Percentiles rank a stretch among this genome's conserved stretches.
These are phyloP conservation scores for Platycheirus rosarum DNA, from an alignment of 2,888 invertebrate species.

Conservation along the genomic window DNA sequence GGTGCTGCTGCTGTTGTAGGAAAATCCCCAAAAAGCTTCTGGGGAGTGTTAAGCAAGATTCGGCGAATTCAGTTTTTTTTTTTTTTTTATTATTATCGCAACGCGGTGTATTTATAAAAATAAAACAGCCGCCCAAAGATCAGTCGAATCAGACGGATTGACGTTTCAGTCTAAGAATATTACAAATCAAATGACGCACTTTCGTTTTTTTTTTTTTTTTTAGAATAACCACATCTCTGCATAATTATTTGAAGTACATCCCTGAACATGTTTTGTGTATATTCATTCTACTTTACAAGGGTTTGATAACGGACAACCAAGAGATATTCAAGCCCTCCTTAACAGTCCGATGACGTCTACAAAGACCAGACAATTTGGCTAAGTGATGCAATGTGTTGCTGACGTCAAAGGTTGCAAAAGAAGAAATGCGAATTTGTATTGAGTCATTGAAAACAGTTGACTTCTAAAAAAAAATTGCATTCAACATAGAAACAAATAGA, in stretches of 20 bases:
- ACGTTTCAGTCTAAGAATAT: conserved; percentile 1
- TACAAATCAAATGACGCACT: conserved; percentile 1
- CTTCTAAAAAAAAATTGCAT: no score
- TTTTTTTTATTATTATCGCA: no score
- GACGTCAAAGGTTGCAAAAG: not conserved
- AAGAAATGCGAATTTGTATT: not conserved
- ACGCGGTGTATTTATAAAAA: not conserved
- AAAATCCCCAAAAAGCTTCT: conserved; percentile 30
- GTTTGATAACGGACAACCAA: no score
- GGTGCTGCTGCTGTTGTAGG: no score
- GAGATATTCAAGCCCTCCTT: no score
- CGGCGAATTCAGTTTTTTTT: conserved; percentile 11
- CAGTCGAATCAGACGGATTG: conserved; percentile 1
- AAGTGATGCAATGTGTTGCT: not conserved
- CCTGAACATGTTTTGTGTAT: no score
- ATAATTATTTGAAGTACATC: not conserved
- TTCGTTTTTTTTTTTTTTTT: not conserved
- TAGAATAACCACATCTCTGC: no score
- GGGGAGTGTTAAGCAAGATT: not conserved
- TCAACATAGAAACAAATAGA: no score
- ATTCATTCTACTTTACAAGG: no score
- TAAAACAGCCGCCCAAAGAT: not conserved
- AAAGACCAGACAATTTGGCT: not conserved
- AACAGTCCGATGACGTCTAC: not conserved
- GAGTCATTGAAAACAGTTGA: no score